Evolutionary conservation across 2,888 invertebrate genomes (phyloP), one percentile per base, ranked within the genome.

Genomic region (Caenorhabditis imperialis): DNA sequence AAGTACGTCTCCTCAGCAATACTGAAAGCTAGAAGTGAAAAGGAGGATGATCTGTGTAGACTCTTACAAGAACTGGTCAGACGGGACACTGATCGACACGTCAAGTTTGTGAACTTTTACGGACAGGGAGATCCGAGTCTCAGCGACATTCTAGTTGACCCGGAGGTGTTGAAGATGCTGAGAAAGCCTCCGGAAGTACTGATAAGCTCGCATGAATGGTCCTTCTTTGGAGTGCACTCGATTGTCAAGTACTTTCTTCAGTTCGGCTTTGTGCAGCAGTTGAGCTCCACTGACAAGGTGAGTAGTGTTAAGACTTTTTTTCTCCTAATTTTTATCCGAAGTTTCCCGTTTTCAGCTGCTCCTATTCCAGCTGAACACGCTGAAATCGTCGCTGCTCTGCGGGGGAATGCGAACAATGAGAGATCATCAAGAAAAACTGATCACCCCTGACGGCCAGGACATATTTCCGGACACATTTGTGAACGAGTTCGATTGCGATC

Each of bases 401-500:
- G 48, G 48, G 3, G 50, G 23, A n/a, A 33, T 50, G 16, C 16
- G 50, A 1, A 22, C 50, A 6, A 10, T 22, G 7, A 40, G 22
- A n/a, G 61, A 51, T 0, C 6, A 33, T 22, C 22, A 33, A 16
- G 42, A 51, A 4, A 61, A 38, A 33, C 40, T 61, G 40, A 30
- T 40, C 18, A 61, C 61, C 6, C 61, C 61, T 1, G 33, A n/a
- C 18, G 61, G 61, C 0, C 61, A 61, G 25, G 33, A 61, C 10
- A 27, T 61, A 20, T 51, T 48, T 44, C 61, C 61, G 23, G 50
- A 61, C 12, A 23, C 27, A 12, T 22, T 61, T 20, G 61, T 51
- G 8, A 51, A 20, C 0, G 20, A 40, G 16, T 40, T 61, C 38
- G 42, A 51, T n/a, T n/a, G 42, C 18, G 50, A 50, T 10, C 25